Conservation (phyloP, 2,797 vertebrate genomes). For the Enteromius mattozi region DNA sequence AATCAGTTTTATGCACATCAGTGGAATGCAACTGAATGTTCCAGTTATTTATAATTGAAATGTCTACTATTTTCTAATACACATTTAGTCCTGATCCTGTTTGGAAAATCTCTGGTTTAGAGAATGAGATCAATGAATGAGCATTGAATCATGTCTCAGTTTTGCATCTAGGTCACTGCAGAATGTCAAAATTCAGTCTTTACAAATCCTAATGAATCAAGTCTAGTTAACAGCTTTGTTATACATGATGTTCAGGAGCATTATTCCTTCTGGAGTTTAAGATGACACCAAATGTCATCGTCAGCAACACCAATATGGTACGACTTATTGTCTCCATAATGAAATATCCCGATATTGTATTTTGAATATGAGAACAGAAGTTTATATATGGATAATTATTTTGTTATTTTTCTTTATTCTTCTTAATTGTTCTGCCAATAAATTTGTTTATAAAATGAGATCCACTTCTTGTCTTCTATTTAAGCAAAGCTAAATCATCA, state of each 20-base stretch:
- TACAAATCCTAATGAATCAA: conserved; percentile 1
- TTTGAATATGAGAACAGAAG: background rate
- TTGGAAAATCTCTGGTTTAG: background rate
- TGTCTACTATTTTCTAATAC: background rate
- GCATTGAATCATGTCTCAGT: background rate
- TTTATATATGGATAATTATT: background rate
- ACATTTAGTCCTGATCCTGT: background rate
- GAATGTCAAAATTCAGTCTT: background rate
- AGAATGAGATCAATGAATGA: background rate
- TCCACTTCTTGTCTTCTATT: background rate
- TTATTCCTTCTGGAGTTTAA: background rate
- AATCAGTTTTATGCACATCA: background rate
- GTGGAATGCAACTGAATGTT: background rate
- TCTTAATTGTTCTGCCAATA: conserved; percentile 17
- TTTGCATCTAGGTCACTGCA: background rate
- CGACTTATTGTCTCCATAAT: background rate
- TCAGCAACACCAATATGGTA: background rate
- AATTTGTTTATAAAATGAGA: conserved; percentile 28
- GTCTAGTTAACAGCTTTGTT: background rate
- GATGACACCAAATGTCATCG: background rate
- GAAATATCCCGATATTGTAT: background rate
- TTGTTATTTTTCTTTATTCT: background rate
- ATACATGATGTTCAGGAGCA: background rate
- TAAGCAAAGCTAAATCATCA: background rate
- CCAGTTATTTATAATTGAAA: background rate